These are phyloP conservation scores for Leptarthrus brevirostris DNA, from an alignment of 2,888 invertebrate genomes.

Conservation along the genomic window DNA sequence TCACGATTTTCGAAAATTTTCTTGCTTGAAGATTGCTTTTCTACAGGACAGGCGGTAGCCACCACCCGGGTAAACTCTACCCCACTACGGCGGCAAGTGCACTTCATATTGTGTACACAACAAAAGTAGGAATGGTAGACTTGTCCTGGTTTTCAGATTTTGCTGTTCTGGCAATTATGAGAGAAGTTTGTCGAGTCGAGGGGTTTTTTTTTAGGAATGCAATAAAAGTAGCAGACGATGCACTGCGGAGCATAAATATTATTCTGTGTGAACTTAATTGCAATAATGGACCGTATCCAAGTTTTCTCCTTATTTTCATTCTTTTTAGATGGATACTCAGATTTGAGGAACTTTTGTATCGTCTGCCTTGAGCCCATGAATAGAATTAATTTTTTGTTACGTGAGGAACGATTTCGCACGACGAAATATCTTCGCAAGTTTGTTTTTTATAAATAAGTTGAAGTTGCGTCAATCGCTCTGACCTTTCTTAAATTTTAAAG, in stretches of 20 bases:
- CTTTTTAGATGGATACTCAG: not conserved
- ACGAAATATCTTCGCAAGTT: no score
- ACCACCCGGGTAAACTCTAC: constrained; percentile 19
- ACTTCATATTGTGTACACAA: constrained; percentile 44
- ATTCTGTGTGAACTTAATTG: constrained; percentile 42
- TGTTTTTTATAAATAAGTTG: no score
- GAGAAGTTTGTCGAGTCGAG: constrained; percentile 32
- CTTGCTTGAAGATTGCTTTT: constrained; percentile 11
- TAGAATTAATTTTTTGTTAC: no score
- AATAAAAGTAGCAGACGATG: constrained; percentile 23
- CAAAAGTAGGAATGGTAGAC: constrained; percentile 28
- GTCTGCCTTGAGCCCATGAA: no score
- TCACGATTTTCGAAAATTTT: constrained; percentile 12
- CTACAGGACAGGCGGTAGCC: constrained; percentile 2
- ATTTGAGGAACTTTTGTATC: not conserved
- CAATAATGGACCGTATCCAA: constrained; percentile 34
- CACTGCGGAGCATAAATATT: constrained; percentile 27
- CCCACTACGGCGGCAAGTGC: constrained; percentile 5
- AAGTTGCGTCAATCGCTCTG: no score
- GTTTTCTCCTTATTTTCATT: not conserved
- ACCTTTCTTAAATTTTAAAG: no score
- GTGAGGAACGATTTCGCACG: no score
- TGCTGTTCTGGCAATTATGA: constrained; percentile 47
- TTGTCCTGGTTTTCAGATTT: constrained; percentile 41
- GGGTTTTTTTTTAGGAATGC: constrained; percentile 21